Percentiles rank a stretch among this genome's conserved stretches.
Conservation (phyloP, 1,140 invertebrate genomes). For the Oscheius sp. region DNA sequence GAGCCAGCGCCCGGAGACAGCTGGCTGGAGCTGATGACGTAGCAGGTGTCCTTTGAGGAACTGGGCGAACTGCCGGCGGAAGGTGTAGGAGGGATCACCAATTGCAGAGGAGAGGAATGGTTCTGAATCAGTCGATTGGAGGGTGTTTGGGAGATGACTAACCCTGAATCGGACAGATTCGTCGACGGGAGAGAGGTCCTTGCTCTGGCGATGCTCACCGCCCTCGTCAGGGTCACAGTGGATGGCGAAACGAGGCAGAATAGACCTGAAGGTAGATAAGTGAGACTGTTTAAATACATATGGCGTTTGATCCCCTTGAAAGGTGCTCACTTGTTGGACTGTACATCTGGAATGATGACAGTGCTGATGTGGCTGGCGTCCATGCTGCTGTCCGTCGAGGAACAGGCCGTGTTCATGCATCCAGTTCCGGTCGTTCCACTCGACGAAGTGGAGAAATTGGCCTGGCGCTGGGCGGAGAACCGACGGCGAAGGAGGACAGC, state of each 20-base stretch:
- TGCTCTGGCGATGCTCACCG: constrained; percentile 35
- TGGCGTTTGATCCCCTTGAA: no score
- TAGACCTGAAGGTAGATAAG: constrained; percentile 21
- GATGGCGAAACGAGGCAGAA: constrained; percentile 53
- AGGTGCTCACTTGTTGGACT: not conserved
- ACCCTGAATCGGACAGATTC: constrained; percentile 27
- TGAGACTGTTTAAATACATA: not conserved
- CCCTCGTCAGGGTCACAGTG: constrained; percentile 11
- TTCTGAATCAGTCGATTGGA: not conserved
- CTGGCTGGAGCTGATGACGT: constrained; percentile 26
- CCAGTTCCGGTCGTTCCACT: constrained; percentile 54
- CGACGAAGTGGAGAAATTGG: constrained; percentile 56
- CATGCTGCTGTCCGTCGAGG: constrained; percentile 57
- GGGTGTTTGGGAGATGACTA: not conserved
- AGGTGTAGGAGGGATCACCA: constrained; percentile 11
- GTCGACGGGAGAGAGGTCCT: constrained; percentile 51
- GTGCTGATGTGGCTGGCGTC: constrained; percentile 40
- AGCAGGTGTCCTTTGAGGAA: not conserved
- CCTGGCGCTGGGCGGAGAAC: constrained; percentile 57
- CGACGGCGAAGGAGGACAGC: constrained; percentile 55
- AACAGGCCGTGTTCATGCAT: constrained; percentile 48
- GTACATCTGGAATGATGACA: not conserved
- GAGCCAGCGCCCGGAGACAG: constrained; percentile 38
- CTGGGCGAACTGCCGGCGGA: not conserved
- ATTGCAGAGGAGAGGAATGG: not conserved